Evolutionary conservation across 1,140 invertebrate genomes (phyloP), one percentile per base, ranked within the genome.

Genomic region (Stegodyphus mimosarum): DNA sequence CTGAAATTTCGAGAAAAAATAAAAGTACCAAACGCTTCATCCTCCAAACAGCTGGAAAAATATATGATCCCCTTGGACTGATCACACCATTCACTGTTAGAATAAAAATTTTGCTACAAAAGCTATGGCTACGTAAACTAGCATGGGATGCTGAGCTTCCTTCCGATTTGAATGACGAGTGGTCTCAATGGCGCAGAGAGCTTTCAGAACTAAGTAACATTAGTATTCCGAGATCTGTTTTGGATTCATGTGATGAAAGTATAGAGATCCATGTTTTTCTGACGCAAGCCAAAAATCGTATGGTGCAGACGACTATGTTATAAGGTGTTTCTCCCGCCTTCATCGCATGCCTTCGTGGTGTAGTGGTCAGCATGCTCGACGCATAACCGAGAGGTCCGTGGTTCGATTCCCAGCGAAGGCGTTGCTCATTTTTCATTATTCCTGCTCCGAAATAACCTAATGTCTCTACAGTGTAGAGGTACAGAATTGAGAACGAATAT

Each of bases 221-320:
- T 11, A 66, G 7, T 10, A 17, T 66, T 66, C 64, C 64, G n/a
- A 66, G 64, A 66, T 66, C n/a, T 17, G 64, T 66, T 66, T 17
- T 66, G n/a, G 17, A 66, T 66, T 66, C n/a, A n/a, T 17, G 10
- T 66, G 17, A 66, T n/a, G 64, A n/a, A 66, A 66, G 6, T 17
- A 17, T n/a, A n/a, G 64, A 66, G 6, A 66, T 66, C 17, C 11
- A 66, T n/a, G 10, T 66, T 66, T 66, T 66, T 66, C 11, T 6
- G 64, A 66, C 17, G 64, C 64, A n/a, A 66, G 64, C 17, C 10
- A 66, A 66, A 66, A 66, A 17, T 11, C 64, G n/a, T 66, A 66
- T 66, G n/a, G 64, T 11, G 64, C 64, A n/a, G 10, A 7, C 7
- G 64, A 10, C n/a, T 66, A 66, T 17, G 64, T 66, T 66, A 66